Evolutionary conservation across 1,140 invertebrate species (phyloP).

Genomic region (Drosophila baimaii): DNA sequence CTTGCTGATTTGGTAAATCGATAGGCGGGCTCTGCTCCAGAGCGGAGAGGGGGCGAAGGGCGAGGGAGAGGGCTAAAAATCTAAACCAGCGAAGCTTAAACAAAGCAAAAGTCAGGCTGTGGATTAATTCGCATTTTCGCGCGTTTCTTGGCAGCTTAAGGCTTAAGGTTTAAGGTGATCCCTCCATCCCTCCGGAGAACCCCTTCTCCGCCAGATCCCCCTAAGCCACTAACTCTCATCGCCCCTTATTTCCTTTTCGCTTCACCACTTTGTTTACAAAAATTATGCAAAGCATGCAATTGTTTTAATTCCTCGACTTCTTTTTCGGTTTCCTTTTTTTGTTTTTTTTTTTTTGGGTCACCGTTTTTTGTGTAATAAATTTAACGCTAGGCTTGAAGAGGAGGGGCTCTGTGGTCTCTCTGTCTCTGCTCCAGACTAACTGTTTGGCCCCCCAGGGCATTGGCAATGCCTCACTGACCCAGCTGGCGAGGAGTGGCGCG

Average conservation of each 20-base stretch:
- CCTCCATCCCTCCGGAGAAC: neutral
- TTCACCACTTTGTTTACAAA: conserved; percentile 71
- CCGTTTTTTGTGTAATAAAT: conserved; percentile 68
- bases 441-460: conserved; percentile 33
- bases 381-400: conserved; percentile 59
- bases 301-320: conserved; percentile 67
- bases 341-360: conserved; percentile 44
- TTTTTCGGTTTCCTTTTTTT: neutral
- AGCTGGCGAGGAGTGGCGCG: neutral
- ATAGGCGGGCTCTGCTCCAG: conserved; percentile 9
- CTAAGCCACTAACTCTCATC: neutral
- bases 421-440: conserved; percentile 36
- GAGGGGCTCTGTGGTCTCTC: conserved; percentile 15
- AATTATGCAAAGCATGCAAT: conserved; percentile 79
- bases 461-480: conserved; percentile 52
- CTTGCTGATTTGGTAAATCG: conserved; percentile 51
- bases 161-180: too few relatives aligned
- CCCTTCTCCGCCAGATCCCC: neutral
- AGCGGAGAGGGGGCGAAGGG: neutral
- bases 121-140: conserved; percentile 74
- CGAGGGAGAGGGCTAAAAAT: conserved; percentile 1
- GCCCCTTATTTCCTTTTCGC: conserved; percentile 10
- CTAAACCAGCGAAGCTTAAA: conserved; percentile 73
- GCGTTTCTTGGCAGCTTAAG: conserved; percentile 71
- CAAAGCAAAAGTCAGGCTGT: conserved; percentile 37